Base-by-base conservation (phyloP, 2,888 invertebrate species). In the Polylopha cassiicola region DNA sequence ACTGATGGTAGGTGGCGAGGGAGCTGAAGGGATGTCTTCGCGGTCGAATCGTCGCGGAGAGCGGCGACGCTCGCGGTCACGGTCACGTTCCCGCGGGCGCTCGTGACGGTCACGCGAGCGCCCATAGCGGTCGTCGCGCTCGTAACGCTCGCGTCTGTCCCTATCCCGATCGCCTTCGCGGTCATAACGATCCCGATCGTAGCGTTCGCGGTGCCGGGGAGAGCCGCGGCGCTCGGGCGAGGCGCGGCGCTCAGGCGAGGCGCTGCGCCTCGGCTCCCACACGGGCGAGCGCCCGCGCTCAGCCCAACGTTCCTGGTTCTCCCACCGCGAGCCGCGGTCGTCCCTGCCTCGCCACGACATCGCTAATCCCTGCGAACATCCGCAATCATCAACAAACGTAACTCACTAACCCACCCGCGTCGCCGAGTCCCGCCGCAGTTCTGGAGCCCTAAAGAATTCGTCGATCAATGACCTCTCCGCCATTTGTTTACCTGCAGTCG, bases 301-400 rank as follows among this genome's bases (percentile, higher is more conserved):
- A 36, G 56, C 55, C 47, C 52, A 46, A 42, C 50, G 46, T 10
- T 39, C 47, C 26, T 48, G 45, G 10, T 69, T 72, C 44, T 65
- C 70, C 80, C 81, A 80, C 10, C 80, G 70, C 45, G 73, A 55
- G 38, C 60, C 58, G 37, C 80, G 69, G 47, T 75, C 78, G 46
- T 80, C 78, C 38, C 78, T 66, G 48, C 67, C 70, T 39, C 84
- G 73, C 82, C 84, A 79, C 61, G 82, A 82, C 84, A 82, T 82
- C 56, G 58, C 61, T 56, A 49, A 24, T 37, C 66, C 76, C 84
- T 82, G 84, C 59, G 77, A 82, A 82, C 75, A 81, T 69, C 70
- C 63, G 59, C 64, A 64, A 55, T 50, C 61, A 70, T 80, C 65
- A 76, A 79, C 67, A 59, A 49, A 53, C 49, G 42, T 58, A 68